These are phyloP conservation scores for Pandion haliaetus DNA, from an alignment of 2,113 vertebrate species.

Conservation along the genomic window DNA sequence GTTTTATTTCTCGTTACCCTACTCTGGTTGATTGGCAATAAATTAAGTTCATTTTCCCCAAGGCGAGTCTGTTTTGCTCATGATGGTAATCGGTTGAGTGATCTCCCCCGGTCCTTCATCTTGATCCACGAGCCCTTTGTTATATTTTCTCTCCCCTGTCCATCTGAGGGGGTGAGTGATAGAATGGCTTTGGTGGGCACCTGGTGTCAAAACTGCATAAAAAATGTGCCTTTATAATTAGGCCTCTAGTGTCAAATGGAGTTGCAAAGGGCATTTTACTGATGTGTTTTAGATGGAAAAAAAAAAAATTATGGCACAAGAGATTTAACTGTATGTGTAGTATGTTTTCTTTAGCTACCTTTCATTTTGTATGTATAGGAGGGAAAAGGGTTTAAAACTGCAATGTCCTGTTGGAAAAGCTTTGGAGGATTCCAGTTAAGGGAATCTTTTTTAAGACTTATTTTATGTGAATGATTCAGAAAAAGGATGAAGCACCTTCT, in stretches of 20 bases:
- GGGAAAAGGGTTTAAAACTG: neutral
- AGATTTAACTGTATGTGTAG: neutral
- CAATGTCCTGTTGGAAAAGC: neutral
- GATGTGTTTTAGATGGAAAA: neutral
- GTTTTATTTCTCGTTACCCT: too few relatives aligned
- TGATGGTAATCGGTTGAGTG: too few relatives aligned
- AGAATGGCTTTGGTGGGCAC: too few relatives aligned
- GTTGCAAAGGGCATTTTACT: neutral
- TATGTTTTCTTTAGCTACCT: neutral
- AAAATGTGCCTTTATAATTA: neutral
- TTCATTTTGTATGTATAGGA: neutral
- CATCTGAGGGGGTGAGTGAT: too few relatives aligned
- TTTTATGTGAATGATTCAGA: neutral
- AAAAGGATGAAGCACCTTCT: neutral
- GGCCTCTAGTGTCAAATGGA: neutral
- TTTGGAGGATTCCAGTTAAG: neutral
- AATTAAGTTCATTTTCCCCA: too few relatives aligned
- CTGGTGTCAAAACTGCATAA: neutral
- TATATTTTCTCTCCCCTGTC: too few relatives aligned
- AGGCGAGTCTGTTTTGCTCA: too few relatives aligned
- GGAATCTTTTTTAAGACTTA: neutral
- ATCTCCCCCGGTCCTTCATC: too few relatives aligned
- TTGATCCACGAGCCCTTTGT: too few relatives aligned
- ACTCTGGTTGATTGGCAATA: too few relatives aligned
- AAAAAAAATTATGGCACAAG: neutral